Conservation (phyloP, 2,797 vertebrate species). For the Leuciscus waleckii region DNA sequence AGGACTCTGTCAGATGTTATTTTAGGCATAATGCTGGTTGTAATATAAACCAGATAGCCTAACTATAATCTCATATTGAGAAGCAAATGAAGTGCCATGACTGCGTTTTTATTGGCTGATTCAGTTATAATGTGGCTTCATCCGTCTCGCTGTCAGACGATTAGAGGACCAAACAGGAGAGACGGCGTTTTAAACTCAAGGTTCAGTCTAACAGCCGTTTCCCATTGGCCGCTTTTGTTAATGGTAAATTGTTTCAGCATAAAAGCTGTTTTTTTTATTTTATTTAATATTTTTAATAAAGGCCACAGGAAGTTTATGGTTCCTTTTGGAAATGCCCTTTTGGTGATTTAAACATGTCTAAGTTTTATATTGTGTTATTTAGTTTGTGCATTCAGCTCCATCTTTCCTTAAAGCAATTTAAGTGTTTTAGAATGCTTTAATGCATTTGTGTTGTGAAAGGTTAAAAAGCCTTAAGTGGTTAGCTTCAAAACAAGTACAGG, state of each 20-base stretch:
- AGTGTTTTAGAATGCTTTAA: background rate
- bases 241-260: background rate
- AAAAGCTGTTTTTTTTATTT: background rate
- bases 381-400: background rate
- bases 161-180: background rate
- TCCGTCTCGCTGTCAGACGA: background rate
- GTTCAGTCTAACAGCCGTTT: background rate
- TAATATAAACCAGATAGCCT: background rate
- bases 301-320: background rate
- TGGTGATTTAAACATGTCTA: background rate
- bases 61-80: slow-evolving; percentile 1
- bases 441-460: background rate
- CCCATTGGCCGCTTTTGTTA: background rate
- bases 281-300: too few relatives aligned
- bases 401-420: background rate
- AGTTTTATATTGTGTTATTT: background rate
- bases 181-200: too few relatives aligned
- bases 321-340: background rate
- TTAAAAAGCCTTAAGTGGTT: background rate
- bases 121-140: background rate
- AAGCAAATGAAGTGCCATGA: background rate
- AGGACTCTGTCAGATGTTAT: background rate
- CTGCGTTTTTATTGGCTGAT: background rate
- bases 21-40: background rate
- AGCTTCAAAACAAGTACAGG: background rate